Conservation (phyloP, 1,140 invertebrate genomes). For the Anastrepha obliqua region DNA sequence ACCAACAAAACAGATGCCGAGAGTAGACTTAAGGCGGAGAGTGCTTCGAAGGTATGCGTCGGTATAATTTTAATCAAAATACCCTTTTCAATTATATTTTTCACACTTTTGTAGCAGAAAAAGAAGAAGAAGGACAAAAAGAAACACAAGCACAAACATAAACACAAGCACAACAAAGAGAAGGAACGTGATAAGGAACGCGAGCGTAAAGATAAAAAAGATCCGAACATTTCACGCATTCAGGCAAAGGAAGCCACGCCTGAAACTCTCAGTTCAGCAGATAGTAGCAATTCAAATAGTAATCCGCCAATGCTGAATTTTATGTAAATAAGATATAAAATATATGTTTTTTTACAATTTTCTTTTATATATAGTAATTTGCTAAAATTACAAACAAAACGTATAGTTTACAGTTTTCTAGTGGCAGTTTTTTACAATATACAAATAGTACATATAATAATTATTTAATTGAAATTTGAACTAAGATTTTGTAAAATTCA, state of each 20-base stretch:
- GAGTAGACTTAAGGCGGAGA: constrained; percentile 71
- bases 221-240: constrained; percentile 72
- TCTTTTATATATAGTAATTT: constrained; percentile 64
- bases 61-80: too few species aligned
- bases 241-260: constrained; percentile 76
- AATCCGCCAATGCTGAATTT: constrained; percentile 55
- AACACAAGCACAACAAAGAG: constrained; percentile 82
- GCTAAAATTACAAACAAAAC: constrained; percentile 53
- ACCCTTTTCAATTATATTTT: constrained; percentile 53
- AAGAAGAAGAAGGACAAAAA: constrained; percentile 90
- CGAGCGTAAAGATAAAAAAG: constrained; percentile 75
- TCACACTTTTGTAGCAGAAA: constrained; percentile 78
- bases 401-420: constrained; percentile 35
- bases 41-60: constrained; percentile 77
- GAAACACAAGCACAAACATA: constrained; percentile 86
- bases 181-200: constrained; percentile 74
- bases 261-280: constrained; percentile 78
- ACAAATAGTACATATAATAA: constrained; percentile 64
- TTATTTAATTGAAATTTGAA: constrained; percentile 57
- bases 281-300: constrained; percentile 74
- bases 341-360: constrained; percentile 58
- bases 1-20: constrained; percentile 59
- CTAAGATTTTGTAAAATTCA: background rate
- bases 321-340: constrained; percentile 41
- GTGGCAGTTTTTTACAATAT: background rate